Base-by-base conservation (phyloP, 1,140 invertebrate species). In the Orussus abietinus region DNA sequence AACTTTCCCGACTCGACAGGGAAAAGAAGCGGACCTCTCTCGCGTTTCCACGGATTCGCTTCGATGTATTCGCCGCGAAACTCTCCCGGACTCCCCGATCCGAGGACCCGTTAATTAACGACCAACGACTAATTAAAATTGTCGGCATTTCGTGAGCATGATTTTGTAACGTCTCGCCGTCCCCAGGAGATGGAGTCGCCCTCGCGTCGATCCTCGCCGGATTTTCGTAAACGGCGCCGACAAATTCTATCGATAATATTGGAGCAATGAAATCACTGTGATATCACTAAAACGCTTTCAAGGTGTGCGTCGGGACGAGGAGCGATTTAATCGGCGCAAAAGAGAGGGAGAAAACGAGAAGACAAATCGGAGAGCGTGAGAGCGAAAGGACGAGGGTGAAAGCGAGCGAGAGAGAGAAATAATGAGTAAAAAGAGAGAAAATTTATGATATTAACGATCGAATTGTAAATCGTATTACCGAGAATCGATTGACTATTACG, bases 201-300 rank as follows among this genome's bases (percentile, higher is more conserved):
- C n/a, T n/a, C n/a, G n/a, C n/a, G n/a, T n/a, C n/a, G n/a, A n/a
- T n/a, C n/a, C n/a, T n/a, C n/a, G n/a, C n/a, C n/a, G n/a, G n/a
- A n/a, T n/a, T n/a, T n/a, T n/a, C n/a, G n/a, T n/a, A n/a, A n/a
- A n/a, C n/a, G n/a, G n/a, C n/a, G n/a, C n/a, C n/a, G 42, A 55
- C 56, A 55, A 64, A 64, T 61, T 68, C 64, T 69, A 69, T 66
- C 57, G 61, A 71, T 71, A 69, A 69, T 69, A 71, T 71, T 71
- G 66, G 68, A 71, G 66, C 68, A 71, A 71, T 71, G 68, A 71
- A 71, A 69, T 71, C 66, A 71, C 68, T 71, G 68, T 71, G 68
- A 71, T 71, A 71, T 71, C 68, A 66, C 68, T 71, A 68, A 71
- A 71, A 69, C 68, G 68, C 68, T 71, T 71, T 71, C 60, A 69